A percentile compares a stretch with the other conserved stretches of the same genome.
Evolutionary conservation across 2,113 vertebrate species (phyloP).

Genomic region (Chiloscyllium plagiosum): DNA sequence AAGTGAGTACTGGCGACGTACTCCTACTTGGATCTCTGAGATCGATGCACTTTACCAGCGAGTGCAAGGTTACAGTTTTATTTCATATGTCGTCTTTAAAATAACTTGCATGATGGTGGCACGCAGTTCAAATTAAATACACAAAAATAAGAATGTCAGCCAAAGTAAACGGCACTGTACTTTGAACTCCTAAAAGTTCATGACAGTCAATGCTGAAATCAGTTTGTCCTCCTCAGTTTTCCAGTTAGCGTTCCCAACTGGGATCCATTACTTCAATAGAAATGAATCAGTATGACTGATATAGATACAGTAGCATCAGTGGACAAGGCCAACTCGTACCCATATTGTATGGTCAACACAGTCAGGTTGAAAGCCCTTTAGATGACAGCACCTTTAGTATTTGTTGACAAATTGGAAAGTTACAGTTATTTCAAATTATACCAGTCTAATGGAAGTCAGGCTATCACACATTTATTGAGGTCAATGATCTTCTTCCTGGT

Average conservation of each 20-base stretch:
- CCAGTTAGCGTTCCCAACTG: not conserved
- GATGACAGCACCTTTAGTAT: not conserved
- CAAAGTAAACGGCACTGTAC: not conserved
- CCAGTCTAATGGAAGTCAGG: not conserved
- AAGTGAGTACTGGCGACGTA: not conserved
- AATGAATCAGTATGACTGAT: not conserved
- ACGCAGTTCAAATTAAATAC: not conserved
- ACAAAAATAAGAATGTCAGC: not conserved
- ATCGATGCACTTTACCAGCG: not conserved
- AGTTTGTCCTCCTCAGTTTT: not conserved
- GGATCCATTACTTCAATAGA: not conserved
- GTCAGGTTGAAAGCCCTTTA: not conserved
- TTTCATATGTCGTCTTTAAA: not conserved
- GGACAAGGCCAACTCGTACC: not conserved
- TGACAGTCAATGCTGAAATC: not conserved
- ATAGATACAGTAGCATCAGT: not conserved
- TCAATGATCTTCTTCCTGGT: slow-evolving; percentile 70
- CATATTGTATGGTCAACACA: not conserved
- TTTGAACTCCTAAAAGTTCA: not conserved
- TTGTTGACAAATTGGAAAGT: not conserved
- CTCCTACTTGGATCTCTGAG: not conserved
- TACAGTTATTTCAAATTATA: not conserved
- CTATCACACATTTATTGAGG: slow-evolving; percentile 75
- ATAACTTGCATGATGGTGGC: not conserved
- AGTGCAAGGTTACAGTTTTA: not conserved